Base-by-base conservation (phyloP, 2,113 vertebrate genomes). In the Triplophysa dalaica region DNA sequence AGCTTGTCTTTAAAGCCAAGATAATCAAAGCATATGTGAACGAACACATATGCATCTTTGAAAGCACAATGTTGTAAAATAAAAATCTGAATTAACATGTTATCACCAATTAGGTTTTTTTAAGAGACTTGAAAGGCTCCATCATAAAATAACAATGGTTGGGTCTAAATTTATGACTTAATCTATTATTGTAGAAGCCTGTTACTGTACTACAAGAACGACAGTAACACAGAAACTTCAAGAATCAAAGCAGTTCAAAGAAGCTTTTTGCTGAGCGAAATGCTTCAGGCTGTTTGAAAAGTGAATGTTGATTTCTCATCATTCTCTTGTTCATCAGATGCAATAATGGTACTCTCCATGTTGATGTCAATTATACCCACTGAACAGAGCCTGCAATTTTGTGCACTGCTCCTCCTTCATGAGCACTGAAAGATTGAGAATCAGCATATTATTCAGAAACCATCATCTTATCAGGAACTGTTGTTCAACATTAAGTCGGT, bases 401-500 rank as follows among this genome's bases (percentile, higher is more conserved):
- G 45, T 48, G 45, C 13, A 21, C 17, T 72, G 26, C 63, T 76
- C 45, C 58, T 16, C 64, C 48, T 75, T 65, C 50, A 73, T 80
- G 86, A 80, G 84, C 68, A 80, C 48, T 70, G 67, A 86, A 58
- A 65, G 62, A 12, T 82, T 66, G 77, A 50, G 72, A 87, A 80
- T 82, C 67, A 82, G 43, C 54, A 13, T 79, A 77, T 81, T 48
- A 22, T 65, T 67, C 70, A 82, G 81, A 86, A 16, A 79, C 9
- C 22, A 70, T 38, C 24, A 68, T 73, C 80, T 67, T 78, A 79
- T 85, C 79, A 61, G 14, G 73, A 74, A 83, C 70, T 83, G 82
- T 88, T 86, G 87, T 79, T 72, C 82, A 83, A 88, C 74, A 81
- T 79, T 79, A 85, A 78, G 67, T 13, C 77, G 81, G 29, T 64